Base-by-base conservation (phyloP, 2,888 invertebrate genomes). In the Graphium colonna region DNA sequence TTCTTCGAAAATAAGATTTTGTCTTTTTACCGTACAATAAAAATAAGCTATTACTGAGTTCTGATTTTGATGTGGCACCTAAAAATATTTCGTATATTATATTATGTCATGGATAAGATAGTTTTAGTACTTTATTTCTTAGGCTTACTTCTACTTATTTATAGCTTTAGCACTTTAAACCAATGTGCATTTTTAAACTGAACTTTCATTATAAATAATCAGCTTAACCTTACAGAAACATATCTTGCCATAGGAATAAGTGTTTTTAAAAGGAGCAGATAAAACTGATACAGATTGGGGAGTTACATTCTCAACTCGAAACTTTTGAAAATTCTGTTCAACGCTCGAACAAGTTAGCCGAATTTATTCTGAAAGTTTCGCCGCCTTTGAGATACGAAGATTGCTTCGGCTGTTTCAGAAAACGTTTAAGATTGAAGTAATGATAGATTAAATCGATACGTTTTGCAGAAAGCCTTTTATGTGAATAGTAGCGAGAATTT, bases 361-460 rank as follows among this genome's bases (percentile, higher is more conserved):
- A 53, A 49, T 53, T 53, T 53, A 53, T 53, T 49, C 53, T 40
- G 18, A 44, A 53, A 53, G 16, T 53, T 53, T 44, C 36, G 3
- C 53, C 38, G 49, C 39, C 15, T 49, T 49, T 39, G 48, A 53
- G 53, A 53, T 53, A 39, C 53, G 47, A 44, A 53, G 53, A 53
- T 53, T 48, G 44, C 53, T 49, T 44, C 31, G 16, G 39, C 49
- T 44, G 48, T 49, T 49, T 53, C 49, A 49, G 43, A 44, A 44
- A 53, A 38, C 53, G 39, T 44, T 49, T 53, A 16, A 53, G 48
- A 49, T 44, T 48, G 48, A 40, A 44, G 39, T 53, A 49, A 53
- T 43, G 43, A 53, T 53, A 49, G 48, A 53, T 53, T 53, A 53
- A 53, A 44, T 12, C 5, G 44, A 21, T 40, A 38, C 28, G 39